Percentiles rank a stretch among this genome's conserved stretches.
Evolutionary conservation across 2,888 invertebrate species (phyloP).

Genomic region (Pogonocherus hispidulus): DNA sequence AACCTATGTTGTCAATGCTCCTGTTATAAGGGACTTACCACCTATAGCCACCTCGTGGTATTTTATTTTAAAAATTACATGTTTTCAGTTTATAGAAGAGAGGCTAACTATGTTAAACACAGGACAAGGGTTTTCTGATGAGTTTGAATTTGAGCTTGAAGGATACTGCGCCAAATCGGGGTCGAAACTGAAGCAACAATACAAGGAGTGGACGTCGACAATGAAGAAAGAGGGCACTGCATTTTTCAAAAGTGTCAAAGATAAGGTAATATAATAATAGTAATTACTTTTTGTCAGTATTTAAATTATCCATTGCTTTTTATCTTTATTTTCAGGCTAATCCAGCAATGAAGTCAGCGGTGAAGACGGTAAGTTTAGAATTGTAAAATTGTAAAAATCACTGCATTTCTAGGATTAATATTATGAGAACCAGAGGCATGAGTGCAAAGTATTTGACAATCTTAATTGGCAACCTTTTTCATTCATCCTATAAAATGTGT

Average conservation of each 20-base stretch:
- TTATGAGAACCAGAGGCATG: too few relatives aligned
- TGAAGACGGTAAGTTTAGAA: slow-evolving; percentile 91
- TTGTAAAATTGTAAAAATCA: too few relatives aligned
- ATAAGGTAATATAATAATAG: slow-evolving; percentile 76
- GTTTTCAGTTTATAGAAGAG: slow-evolving; percentile 91
- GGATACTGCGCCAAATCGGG: slow-evolving; percentile 78
- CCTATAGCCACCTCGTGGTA: too few relatives aligned
- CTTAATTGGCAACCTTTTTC: too few relatives aligned
- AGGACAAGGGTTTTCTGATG: slow-evolving; percentile 94
- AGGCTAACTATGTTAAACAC: slow-evolving; percentile 91
- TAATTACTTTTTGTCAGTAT: not conserved
- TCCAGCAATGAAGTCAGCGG: slow-evolving; percentile 93
- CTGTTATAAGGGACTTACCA: too few relatives aligned
- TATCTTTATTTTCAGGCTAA: slow-evolving; percentile 81
- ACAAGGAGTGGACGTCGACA: slow-evolving; percentile 84
- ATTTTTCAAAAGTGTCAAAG: slow-evolving; percentile 89
- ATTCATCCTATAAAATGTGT: too few relatives aligned
- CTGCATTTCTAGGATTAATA: too few relatives aligned
- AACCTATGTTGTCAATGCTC: too few relatives aligned
- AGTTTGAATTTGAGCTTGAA: slow-evolving; percentile 93
- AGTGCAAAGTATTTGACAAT: too few relatives aligned
- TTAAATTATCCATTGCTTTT: slow-evolving; percentile 7
- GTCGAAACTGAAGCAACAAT: slow-evolving; percentile 77
- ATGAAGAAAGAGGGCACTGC: slow-evolving; percentile 87
- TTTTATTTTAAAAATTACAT: too few relatives aligned